phyloP scores from a whole-genome alignment of 2,113 vertebrate genomes.

The Neolamprologus variostigma region DNA sequence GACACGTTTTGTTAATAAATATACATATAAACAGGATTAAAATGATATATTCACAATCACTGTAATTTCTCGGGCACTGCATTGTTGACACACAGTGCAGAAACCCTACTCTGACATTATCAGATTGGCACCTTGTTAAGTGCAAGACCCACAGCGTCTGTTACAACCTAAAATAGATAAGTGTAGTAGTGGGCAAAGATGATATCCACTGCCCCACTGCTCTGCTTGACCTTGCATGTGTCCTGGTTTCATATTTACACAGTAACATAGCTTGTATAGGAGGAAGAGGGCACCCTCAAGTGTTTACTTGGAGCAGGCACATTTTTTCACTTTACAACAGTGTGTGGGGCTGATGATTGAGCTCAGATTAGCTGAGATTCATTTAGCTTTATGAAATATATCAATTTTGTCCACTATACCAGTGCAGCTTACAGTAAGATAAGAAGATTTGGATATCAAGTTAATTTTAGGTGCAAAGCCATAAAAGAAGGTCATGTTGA shows the following conservation, averaged over 20 bases:
- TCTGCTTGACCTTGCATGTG: neutral
- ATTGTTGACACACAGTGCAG: neutral
- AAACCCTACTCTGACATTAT: neutral
- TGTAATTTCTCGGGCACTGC: neutral
- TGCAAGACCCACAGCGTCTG: neutral
- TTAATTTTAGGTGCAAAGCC: neutral
- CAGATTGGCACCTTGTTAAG: neutral
- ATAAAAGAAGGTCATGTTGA: neutral
- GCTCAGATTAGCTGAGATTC: neutral
- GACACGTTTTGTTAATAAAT: neutral
- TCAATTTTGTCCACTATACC: neutral
- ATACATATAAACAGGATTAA: neutral
- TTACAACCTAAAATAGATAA: neutral
- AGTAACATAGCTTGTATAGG: neutral
- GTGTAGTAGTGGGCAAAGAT: neutral
- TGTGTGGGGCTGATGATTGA: neutral
- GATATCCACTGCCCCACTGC: neutral
- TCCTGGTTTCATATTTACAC: neutral
- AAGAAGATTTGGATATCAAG: neutral
- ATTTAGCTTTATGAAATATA: neutral
- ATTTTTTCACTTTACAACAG: neutral
- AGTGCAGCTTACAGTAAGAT: neutral
- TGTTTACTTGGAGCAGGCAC: neutral
- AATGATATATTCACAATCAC: neutral
- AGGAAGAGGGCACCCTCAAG: neutral